phyloP scores from a whole-genome alignment of 1,140 invertebrate genomes.

The Sminthurinus signatus region DNA sequence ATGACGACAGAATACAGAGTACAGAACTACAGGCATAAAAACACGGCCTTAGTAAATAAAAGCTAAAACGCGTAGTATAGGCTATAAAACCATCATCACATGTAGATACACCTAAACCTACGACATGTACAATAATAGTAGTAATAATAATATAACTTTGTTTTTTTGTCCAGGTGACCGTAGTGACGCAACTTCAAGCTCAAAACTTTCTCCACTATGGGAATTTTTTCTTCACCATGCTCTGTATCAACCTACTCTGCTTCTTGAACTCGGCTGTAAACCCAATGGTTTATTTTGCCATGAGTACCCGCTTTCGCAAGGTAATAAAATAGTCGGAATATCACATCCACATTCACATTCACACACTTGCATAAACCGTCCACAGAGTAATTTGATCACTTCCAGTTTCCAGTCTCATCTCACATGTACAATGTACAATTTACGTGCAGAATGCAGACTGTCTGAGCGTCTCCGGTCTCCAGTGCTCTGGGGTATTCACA shows the following conservation, averaged over 20 bases:
- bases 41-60: too few relatives aligned
- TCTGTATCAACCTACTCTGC: conserved; percentile 49
- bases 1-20: too few relatives aligned
- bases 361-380: not conserved
- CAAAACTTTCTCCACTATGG: conserved; percentile 46
- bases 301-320: conserved; percentile 49
- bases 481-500: too few relatives aligned
- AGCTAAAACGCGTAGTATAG: too few relatives aligned
- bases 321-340: not conserved
- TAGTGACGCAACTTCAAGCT: conserved; percentile 47
- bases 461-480: too few relatives aligned
- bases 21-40: too few relatives aligned
- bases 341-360: too few relatives aligned
- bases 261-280: conserved; percentile 51
- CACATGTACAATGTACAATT: not conserved
- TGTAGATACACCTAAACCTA: too few relatives aligned
- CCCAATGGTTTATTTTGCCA: conserved; percentile 49
- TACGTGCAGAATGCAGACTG: too few relatives aligned
- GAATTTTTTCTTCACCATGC: conserved; percentile 51
- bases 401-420: not conserved
- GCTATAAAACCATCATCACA: too few relatives aligned
- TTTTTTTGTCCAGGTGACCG: conserved; percentile 42
- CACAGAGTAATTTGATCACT: not conserved
- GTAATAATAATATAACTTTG: too few relatives aligned
- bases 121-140: too few relatives aligned